Percentiles rank a stretch among this genome's conserved stretches.
Evolutionary conservation across 2,797 vertebrate species (phyloP).

Genomic region (Gymnoscopelus braueri): DNA sequence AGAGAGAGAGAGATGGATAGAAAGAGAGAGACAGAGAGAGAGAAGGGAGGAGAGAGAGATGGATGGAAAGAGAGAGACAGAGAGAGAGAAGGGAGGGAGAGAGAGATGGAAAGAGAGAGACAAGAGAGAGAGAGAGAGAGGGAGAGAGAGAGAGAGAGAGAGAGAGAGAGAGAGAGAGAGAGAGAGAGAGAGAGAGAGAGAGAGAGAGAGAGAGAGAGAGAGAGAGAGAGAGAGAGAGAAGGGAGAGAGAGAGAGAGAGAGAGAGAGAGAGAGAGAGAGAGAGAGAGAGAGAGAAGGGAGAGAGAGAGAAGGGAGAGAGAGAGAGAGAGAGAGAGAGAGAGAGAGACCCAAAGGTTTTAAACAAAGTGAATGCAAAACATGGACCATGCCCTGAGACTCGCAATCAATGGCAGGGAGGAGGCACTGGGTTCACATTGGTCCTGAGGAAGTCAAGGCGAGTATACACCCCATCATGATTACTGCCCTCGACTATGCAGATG

Average conservation of each 20-base stretch:
- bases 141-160: constrained; percentile 11
- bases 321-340: constrained; percentile 27
- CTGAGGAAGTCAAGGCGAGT: no score
- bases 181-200: constrained; percentile 29
- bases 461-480: no score
- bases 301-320: constrained; percentile 40
- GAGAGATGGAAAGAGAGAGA: constrained; percentile 28
- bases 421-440: no score
- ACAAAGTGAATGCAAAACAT: no score
- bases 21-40: constrained; percentile 12
- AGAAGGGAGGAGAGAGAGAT: constrained; percentile 15
- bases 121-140: constrained; percentile 9
- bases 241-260: constrained; percentile 4
- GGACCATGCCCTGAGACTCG: no score
- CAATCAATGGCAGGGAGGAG: no score
- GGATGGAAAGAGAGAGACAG: constrained; percentile 22
- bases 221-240: constrained; percentile 27
- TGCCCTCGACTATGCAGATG: no score
- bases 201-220: constrained; percentile 39
- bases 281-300: constrained; percentile 25
- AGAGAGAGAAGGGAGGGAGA: constrained; percentile 25
- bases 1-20: constrained; percentile 22
- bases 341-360: constrained; percentile 18
- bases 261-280: constrained; percentile 9
- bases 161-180: constrained; percentile 1